Percentiles rank a stretch among this genome's conserved stretches.
Conservation (phyloP, 1,140 invertebrate species). For the Eufriesea mexicana region DNA sequence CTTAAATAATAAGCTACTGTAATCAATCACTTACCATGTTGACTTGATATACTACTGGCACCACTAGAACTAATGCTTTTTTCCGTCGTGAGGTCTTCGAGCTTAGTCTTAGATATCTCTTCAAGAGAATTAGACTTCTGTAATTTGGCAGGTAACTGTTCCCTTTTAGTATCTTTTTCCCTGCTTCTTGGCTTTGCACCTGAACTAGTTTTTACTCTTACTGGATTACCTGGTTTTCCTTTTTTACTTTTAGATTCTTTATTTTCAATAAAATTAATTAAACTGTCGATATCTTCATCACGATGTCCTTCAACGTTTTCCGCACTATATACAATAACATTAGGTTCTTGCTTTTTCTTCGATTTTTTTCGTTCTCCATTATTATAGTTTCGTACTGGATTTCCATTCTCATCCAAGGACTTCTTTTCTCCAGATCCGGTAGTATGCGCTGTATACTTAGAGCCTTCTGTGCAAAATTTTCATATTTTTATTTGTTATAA, state of each 20-base stretch:
- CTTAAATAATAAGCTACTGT: background rate
- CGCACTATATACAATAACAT: constrained; percentile 85
- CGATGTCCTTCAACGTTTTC: constrained; percentile 86
- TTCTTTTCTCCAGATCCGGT: constrained; percentile 81
- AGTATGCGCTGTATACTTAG: constrained; percentile 73
- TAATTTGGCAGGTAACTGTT: constrained; percentile 80
- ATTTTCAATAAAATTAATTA: constrained; percentile 83
- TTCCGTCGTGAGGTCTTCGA: constrained; percentile 85
- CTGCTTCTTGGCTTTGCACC: constrained; percentile 77
- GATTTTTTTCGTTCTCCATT: constrained; percentile 81
- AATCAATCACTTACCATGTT: constrained; percentile 71
- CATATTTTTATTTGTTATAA: constrained; percentile 39
- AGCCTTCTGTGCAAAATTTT: constrained; percentile 65
- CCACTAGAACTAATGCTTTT: constrained; percentile 76
- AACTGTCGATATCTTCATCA: constrained; percentile 83
- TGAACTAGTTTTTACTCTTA: constrained; percentile 76
- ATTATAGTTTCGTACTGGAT: constrained; percentile 84
- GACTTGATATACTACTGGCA: constrained; percentile 77
- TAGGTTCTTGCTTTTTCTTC: constrained; percentile 84
- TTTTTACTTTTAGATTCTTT: constrained; percentile 80
- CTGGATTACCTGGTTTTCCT: constrained; percentile 70
- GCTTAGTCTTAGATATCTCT: constrained; percentile 87
- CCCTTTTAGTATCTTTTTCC: constrained; percentile 79
- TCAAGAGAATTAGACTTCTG: constrained; percentile 87
- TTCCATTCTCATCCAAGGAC: constrained; percentile 86